A percentile compares a stretch with the other conserved stretches of the same genome.
phyloP scores from a whole-genome alignment of 1,140 invertebrate species.

The Penaeus japonicus region DNA sequence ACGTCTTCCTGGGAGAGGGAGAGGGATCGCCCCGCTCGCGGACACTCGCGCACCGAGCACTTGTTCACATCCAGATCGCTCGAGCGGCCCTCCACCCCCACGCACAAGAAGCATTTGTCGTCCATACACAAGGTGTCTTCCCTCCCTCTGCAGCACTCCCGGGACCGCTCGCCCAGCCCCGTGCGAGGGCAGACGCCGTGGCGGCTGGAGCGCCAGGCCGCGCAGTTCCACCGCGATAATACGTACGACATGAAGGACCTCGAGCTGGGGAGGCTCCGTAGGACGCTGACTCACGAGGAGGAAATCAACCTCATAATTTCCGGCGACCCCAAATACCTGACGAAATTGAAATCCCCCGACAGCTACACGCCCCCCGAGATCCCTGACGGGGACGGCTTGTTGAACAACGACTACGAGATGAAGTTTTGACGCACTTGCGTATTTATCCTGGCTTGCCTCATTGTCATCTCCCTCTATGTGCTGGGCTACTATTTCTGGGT shows the following conservation, averaged over 20 bases:
- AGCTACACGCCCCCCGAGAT: constrained; percentile 51
- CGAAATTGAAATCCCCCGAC: constrained; percentile 56
- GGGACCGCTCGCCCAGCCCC: constrained; percentile 58
- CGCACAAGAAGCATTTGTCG: constrained; percentile 51
- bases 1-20: constrained; percentile 37
- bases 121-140: constrained; percentile 56
- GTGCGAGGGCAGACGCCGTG: constrained; percentile 26
- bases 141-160: constrained; percentile 50
- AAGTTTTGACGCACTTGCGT: constrained; percentile 56
- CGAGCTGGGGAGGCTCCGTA: constrained; percentile 40
- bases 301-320: constrained; percentile 59
- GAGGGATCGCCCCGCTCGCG: not conserved
- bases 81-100: constrained; percentile 57
- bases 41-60: constrained; percentile 43
- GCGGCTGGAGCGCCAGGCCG: constrained; percentile 38
- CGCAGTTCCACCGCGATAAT: constrained; percentile 29
- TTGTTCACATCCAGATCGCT: constrained; percentile 56
- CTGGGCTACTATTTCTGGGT: constrained; percentile 46
- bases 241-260: constrained; percentile 35
- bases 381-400: constrained; percentile 37
- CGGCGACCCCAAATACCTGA: constrained; percentile 52
- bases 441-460: constrained; percentile 28
- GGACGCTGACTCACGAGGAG: constrained; percentile 57
- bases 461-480: constrained; percentile 47
- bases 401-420: constrained; percentile 58